Evolutionary conservation across 2,888 invertebrate genomes (phyloP), one percentile per base, ranked within the genome.

Genomic region (Diabrotica balteata): DNA sequence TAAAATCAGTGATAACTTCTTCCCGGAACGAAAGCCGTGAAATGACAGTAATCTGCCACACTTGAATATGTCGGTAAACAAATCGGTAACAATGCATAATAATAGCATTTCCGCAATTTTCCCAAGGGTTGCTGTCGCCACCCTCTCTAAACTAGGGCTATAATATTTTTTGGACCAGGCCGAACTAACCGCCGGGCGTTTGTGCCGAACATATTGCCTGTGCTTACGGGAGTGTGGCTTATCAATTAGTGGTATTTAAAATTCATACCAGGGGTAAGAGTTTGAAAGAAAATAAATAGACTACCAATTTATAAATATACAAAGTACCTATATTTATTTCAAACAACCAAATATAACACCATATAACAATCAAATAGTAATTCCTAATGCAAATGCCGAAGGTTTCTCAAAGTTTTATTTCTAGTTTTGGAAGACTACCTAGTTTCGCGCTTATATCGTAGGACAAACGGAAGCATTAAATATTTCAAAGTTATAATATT

Each of bases 151-250:
- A 81, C 80, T 80, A 79, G 81, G 80, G 79, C 79, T 79, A 80
- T 81, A 80, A 80, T 80, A 80, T 80, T 80, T 80, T 80, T 76
- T 76, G 77, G 76, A 77, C 75, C 71, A 72, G 74, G 74, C 70
- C 75, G 72, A 75, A 73, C 72, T 81, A 80, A 81, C 80, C 80
- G 74, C 77, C 55, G 59, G 58, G 66, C 66, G 70, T 69, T 73
- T 73, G 73, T 73, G 57, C 62, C 43, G 22, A 59, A 47, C 81
- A 80, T 81, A 80, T 81, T 82, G 81, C 76, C 76, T 72, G 74
- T 74, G 76, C 78, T 78, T 81, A 80, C 65, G 72, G 79, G 77
- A 81, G 82, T 80, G 83, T 83, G 83, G 82, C 83, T 77, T 83
- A 79, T 77, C 78, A 83, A 83, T 83, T 82, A 83, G 78, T 81